Base-by-base conservation (phyloP, 2,888 invertebrate species). In the Chrysotoxum bicinctum region DNA sequence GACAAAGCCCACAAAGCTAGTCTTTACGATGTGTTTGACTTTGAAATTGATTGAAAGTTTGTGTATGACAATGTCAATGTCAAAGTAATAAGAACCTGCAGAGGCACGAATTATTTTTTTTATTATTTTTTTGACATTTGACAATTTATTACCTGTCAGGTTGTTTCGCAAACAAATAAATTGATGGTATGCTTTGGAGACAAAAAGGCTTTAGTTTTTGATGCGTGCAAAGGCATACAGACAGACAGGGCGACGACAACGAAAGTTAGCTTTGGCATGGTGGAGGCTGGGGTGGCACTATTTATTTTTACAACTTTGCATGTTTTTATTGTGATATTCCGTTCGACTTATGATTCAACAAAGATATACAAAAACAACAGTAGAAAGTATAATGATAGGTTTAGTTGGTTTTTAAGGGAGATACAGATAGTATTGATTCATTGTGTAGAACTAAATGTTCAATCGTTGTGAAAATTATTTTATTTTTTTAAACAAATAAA, bases 221-320 rank as follows among this genome's bases (percentile, higher is more conserved):
- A 16, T 54, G 82, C 82, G 77, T 82, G 77, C 66, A 82, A 77
- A n/a, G n/a, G n/a, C n/a, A n/a, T n/a, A 82, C 82, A 72, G 21
- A 60, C 66, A 43, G 82, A 64, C 77, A 72, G 45, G 3, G 45
- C 32, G 14, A 50, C 2, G 14, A 50, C 7, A n/a, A 54, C 30
- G 3, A 32, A n/a, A 54, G 26, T 26, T 8, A 32, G n/a, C 30
- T 1, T 2, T 10, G 19, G 45, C 10, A 6, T n/a, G 37, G 5
- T 43, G 52, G 3, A 7, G 14, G 6, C n/a, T 3, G 7, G 7
- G 52, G 14, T 12, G 16, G 54, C 16, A 54, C 26, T 30, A 16
- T 43, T 30, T 30, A 26, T n/a, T 54, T 54, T 54, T 30, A 54
- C 30, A 16, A 32, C 54, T 54, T 30, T 54, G 30, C 30, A 54